A percentile compares a stretch with the other conserved stretches of the same genome.
phyloP scores from a whole-genome alignment of 1,140 invertebrate species.

The Paracyclopina nana region DNA sequence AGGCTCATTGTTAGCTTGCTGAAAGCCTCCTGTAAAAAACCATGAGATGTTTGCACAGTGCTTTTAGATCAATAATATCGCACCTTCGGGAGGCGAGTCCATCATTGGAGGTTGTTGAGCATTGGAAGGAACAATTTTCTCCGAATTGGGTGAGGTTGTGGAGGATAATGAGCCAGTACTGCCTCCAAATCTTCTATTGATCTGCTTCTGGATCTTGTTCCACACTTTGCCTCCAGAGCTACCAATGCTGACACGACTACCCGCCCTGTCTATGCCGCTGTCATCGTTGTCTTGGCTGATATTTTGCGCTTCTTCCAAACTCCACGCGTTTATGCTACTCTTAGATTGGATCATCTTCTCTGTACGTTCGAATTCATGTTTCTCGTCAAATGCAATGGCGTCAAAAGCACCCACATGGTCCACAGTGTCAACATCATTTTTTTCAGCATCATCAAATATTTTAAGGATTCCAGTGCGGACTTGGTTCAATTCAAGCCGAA shows the following conservation, averaged over 20 bases:
- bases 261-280: not conserved
- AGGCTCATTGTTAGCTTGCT: not conserved
- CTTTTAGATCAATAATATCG: not conserved
- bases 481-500: not conserved
- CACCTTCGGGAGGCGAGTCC: not conserved
- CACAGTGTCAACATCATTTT: not conserved
- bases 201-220: not conserved
- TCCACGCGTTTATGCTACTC: not conserved
- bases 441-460: not conserved
- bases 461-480: not conserved
- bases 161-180: not conserved
- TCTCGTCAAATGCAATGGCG: not conserved
- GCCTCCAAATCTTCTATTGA: not conserved
- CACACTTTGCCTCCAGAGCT: not conserved
- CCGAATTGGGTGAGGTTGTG: not conserved
- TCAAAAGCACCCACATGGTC: not conserved
- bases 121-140: too few species aligned
- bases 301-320: not conserved
- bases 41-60: not conserved
- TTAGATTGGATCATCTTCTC: not conserved
- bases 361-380: not conserved
- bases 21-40: not conserved
- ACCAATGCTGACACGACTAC: not conserved
- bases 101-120: not conserved
- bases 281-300: not conserved